Evolutionary conservation across 2,797 vertebrate genomes (phyloP), one percentile per base, ranked within the genome.

Genomic region (Siniperca scherzeri): DNA sequence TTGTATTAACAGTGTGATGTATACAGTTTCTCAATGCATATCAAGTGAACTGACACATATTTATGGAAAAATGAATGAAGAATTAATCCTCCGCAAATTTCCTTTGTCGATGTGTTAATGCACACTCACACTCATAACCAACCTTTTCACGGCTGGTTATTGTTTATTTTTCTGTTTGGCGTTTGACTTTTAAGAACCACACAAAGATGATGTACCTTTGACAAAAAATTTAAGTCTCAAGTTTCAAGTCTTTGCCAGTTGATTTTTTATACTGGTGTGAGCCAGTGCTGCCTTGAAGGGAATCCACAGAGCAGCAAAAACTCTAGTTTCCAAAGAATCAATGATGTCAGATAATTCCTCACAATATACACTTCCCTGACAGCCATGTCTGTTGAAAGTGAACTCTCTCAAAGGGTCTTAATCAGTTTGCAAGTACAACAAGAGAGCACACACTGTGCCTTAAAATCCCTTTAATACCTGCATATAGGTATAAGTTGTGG

Each of bases 371-470:
- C 27, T 27, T 27, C 27, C 27, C 27, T 27, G 27, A 27, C 27
- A 27, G 27, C 27, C 27, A 27, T 27, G 27, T 27, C 27, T 27
- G 27, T 27, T 27, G 27, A 27, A 27, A 27, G 27, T 27, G 27
- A 27, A 27, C 33, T 50, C 19, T 44, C 52, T 80, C 9, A 61
- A 80, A 85, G 10, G 11, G 9, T 79, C 59, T 55, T 72, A 80
- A 65, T 72, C 22, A 11, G 30, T 69, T 78, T 80, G 14, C n/a
- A 61, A 48, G 55, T 66, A 55, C 8, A 68, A 42, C 68, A 17
- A 56, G 7, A 59, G 40, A 74, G 27, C 30, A 14, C 36, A n/a
- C 36, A 42, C 55, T 59, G 25, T 21, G 73, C 25, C 74, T 46
- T 16, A 44, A 50, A 53, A 72, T 55, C 30, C 66, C 19, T 46